These are phyloP conservation scores for Orthosia gracilis DNA, from an alignment of 2,888 invertebrate genomes.

Conservation along the genomic window DNA sequence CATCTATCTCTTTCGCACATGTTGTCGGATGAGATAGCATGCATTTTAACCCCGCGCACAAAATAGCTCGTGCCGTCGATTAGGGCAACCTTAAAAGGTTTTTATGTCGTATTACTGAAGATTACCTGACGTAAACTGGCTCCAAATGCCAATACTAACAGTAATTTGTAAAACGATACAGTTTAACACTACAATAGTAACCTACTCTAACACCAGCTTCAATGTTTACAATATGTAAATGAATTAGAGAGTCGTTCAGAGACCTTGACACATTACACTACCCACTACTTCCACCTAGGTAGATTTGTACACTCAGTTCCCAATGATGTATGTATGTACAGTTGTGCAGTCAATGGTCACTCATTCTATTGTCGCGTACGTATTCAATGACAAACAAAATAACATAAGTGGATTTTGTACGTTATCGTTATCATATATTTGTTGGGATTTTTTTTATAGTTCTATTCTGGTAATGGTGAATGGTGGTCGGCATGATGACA, in stretches of 20 bases:
- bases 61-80: too few species aligned
- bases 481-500: constrained; percentile 2
- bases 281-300: constrained; percentile 21
- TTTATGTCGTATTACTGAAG: neutral
- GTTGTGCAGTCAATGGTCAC: constrained; percentile 47
- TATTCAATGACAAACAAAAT: constrained; percentile 64
- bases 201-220: constrained; percentile 14
- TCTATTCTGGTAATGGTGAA: constrained; percentile 8
- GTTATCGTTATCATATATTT: constrained; percentile 37
- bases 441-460: too few species aligned
- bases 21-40: too few species aligned
- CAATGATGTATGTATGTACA: constrained; percentile 35
- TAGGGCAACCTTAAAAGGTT: too few species aligned
- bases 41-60: too few species aligned
- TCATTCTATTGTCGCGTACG: constrained; percentile 58
- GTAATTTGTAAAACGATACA: neutral
- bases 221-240: constrained; percentile 53
- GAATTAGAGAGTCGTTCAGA: constrained; percentile 63
- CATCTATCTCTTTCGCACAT: too few species aligned
- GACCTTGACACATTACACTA: constrained; percentile 62
- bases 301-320: neutral
- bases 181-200: constrained; percentile 4
- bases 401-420: constrained; percentile 64
- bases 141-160: constrained; percentile 9
- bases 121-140: neutral